Conservation (phyloP, 2,113 vertebrate genomes). For the Pseudopodoces humilis region DNA sequence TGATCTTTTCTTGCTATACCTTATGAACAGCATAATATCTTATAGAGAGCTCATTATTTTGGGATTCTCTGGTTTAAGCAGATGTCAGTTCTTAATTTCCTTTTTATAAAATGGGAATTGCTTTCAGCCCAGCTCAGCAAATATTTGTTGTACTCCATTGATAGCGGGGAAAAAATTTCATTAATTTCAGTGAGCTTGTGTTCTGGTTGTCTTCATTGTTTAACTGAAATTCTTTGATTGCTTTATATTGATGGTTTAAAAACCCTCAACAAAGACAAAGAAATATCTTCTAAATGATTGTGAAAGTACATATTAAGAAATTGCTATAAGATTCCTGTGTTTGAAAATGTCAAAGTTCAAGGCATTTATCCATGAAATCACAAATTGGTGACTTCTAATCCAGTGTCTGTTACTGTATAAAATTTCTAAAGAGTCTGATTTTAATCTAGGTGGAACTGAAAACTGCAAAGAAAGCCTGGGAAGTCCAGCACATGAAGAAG, state of each 20-base stretch:
- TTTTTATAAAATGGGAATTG: background rate
- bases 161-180: background rate
- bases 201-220: background rate
- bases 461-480: slow-evolving; percentile 84
- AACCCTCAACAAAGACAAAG: background rate
- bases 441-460: slow-evolving; percentile 75
- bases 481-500: slow-evolving; percentile 81
- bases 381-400: background rate
- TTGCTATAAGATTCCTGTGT: background rate
- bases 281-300: background rate
- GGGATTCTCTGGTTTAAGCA: background rate
- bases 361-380: background rate
- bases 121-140: background rate
- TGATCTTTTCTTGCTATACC: background rate
- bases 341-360: background rate
- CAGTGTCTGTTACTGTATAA: background rate
- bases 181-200: background rate
- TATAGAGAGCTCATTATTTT: background rate
- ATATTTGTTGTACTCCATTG: background rate
- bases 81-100: background rate
- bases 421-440: background rate
- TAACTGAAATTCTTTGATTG: background rate
- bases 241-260: background rate
- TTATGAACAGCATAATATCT: background rate
- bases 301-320: background rate